A percentile compares a stretch with the other conserved stretches of the same genome.
Conservation (phyloP, 2,797 vertebrate genomes). For the Acanthurus tractus region DNA sequence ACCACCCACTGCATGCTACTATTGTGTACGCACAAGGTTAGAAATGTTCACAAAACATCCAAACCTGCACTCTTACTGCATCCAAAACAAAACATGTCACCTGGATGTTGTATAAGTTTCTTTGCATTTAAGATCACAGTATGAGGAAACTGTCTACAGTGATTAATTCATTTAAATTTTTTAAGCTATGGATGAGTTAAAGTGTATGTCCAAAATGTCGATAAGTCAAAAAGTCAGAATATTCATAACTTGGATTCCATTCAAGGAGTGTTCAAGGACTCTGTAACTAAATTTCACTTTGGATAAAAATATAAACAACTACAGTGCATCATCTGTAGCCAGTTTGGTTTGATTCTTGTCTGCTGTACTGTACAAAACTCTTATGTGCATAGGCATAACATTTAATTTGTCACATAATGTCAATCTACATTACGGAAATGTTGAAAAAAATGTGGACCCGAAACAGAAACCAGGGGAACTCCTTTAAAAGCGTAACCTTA, state of each 20-base stretch:
- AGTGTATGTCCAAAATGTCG: not conserved
- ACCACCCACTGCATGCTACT: slow-evolving; percentile 62
- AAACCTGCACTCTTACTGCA: slow-evolving; percentile 27
- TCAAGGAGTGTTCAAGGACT: not conserved
- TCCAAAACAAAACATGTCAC: slow-evolving; percentile 26
- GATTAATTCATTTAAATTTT: slow-evolving; percentile 23
- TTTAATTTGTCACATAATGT: not conserved
- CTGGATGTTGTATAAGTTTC: not conserved
- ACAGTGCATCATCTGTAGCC: not conserved
- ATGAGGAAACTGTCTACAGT: slow-evolving; percentile 7
- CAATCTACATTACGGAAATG: not conserved
- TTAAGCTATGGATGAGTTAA: not conserved
- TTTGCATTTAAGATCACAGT: slow-evolving; percentile 2
- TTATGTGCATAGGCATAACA: slow-evolving; percentile 4
- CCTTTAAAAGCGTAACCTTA: slow-evolving; percentile 32
- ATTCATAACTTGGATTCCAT: not conserved
- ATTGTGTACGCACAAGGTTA: slow-evolving; percentile 45
- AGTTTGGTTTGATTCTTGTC: not conserved
- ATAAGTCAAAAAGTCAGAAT: not conserved
- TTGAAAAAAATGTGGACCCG: slow-evolving; percentile 11
- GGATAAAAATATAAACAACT: not conserved
- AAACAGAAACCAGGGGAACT: slow-evolving; percentile 2
- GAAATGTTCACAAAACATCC: slow-evolving; percentile 40
- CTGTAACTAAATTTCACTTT: not conserved
- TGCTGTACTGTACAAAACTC: not conserved